These are phyloP conservation scores for Panthera uncia DNA, from an alignment of 2,113 vertebrate species.

Conservation along the genomic window DNA sequence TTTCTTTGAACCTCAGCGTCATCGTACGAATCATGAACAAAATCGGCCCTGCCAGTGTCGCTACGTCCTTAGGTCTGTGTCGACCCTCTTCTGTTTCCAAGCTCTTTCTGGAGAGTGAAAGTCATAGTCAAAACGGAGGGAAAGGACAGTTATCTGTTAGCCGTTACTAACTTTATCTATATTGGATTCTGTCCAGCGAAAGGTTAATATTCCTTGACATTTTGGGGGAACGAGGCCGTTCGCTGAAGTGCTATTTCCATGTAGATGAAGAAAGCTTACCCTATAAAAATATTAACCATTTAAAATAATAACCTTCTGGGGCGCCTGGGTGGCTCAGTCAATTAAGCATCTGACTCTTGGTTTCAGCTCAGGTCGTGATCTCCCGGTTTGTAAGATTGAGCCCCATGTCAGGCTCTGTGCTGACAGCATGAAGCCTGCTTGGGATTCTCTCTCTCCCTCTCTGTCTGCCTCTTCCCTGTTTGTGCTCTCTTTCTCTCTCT, in stretches of 20 bases:
- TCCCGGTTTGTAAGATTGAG: no score
- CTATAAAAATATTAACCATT: not conserved
- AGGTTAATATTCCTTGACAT: not conserved
- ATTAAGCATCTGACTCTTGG: no score
- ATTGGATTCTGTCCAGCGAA: not conserved
- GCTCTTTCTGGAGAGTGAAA: not conserved
- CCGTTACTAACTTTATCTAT: not conserved
- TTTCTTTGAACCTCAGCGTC: not conserved
- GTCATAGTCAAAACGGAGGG: not conserved
- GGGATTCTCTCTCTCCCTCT: no score
- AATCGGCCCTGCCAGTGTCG: not conserved
- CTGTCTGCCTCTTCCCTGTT: no score
- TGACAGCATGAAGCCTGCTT: no score
- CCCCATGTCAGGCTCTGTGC: no score
- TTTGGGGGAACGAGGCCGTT: not conserved
- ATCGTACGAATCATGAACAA: not conserved
- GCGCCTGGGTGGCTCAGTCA: no score
- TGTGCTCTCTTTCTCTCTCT: no score
- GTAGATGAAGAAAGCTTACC: not conserved
- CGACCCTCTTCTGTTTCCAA: not conserved
- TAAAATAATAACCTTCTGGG: not conserved
- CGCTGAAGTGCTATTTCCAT: not conserved
- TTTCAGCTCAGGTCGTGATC: no score
- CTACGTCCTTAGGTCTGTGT: not conserved
- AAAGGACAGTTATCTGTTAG: not conserved